Evolutionary conservation across 2,113 vertebrate genomes (phyloP).

Genomic region (Ameiurus melas): DNA sequence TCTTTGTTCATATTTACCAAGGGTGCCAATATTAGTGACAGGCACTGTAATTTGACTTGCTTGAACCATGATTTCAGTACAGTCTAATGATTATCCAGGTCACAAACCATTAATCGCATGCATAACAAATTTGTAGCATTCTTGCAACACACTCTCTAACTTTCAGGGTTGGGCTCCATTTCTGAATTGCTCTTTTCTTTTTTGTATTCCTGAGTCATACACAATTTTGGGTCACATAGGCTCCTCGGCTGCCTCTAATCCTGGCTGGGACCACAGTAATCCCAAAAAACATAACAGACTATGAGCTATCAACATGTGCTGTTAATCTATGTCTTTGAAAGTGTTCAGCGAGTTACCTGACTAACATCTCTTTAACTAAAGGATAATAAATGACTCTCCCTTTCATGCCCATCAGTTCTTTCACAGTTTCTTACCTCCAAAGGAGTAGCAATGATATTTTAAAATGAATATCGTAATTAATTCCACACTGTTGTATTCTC

Average conservation of each 20-base stretch:
- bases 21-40: no score
- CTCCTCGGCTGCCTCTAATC: conserved; percentile 36
- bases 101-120: neutral
- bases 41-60: neutral
- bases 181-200: neutral
- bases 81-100: neutral
- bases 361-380: neutral
- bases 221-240: neutral
- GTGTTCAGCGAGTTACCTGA: neutral
- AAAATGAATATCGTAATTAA: neutral
- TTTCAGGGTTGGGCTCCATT: neutral
- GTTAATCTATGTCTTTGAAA: conserved; percentile 53
- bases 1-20: no score
- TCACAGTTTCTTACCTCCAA: neutral
- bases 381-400: neutral
- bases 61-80: neutral
- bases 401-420: neutral
- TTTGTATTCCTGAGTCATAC: neutral
- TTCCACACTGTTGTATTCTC: neutral
- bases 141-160: neutral
- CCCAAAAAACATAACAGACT: conserved; percentile 55
- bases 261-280: conserved; percentile 53
- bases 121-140: neutral
- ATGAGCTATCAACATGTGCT: conserved; percentile 46
- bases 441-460: neutral